Conservation (phyloP, 2,888 invertebrate genomes). For the Parnassius glacialis region DNA sequence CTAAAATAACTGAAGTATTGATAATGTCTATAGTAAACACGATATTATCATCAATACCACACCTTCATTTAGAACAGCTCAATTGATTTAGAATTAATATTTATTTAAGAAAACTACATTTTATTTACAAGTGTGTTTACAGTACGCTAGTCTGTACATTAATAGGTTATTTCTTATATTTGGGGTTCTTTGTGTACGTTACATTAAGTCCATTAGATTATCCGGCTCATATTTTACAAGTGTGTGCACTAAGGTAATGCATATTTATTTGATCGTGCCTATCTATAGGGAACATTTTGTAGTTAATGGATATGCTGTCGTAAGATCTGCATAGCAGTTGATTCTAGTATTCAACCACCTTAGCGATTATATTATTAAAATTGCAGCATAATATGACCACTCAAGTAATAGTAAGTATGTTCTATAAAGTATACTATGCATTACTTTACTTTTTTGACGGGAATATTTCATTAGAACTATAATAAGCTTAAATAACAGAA, state of each 20-base stretch:
- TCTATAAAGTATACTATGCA: no score
- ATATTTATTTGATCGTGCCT: neutral
- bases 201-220: constrained; percentile 5
- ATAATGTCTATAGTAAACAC: no score
- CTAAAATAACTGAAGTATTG: no score
- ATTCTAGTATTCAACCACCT: neutral
- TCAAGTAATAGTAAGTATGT: no score
- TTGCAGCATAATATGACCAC: neutral
- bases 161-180: constrained; percentile 23
- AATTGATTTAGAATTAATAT: constrained; percentile 31
- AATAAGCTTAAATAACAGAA: no score
- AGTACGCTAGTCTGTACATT: constrained; percentile 35
- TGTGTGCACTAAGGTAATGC: neutral
- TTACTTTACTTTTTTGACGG: no score
- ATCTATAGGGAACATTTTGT: constrained; percentile 16
- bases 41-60: constrained; percentile 6
- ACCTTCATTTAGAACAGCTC: constrained; percentile 15
- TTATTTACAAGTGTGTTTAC: constrained; percentile 29
- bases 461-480: no score
- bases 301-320: neutral
- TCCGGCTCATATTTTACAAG: neutral
- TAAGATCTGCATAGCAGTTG: neutral
- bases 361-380: neutral
- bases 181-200: constrained; percentile 21
- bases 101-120: constrained; percentile 46